Conservation (phyloP, 2,113 vertebrate genomes). For the Alaudala cheleensis region DNA sequence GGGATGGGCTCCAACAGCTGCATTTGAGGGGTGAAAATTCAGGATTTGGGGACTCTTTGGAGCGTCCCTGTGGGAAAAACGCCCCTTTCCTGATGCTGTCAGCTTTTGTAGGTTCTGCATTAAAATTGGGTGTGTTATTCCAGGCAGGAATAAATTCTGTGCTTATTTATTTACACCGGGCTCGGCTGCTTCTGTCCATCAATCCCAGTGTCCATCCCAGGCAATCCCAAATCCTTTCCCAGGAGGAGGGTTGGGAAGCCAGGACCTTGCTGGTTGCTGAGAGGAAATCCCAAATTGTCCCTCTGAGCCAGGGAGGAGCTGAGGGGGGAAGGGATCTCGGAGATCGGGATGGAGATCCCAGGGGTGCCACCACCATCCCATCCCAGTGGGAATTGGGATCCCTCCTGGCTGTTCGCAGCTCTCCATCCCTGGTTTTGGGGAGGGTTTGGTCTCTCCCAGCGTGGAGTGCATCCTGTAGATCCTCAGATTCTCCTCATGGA, state of each 20-base stretch:
- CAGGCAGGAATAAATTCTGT: neutral
- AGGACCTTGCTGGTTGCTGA: neutral
- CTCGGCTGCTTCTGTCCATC: neutral
- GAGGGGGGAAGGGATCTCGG: neutral
- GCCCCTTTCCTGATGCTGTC: fast-evolving
- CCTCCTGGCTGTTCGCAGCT: neutral
- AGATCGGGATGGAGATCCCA: neutral
- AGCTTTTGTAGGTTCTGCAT: fast-evolving
- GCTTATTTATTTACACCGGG: neutral
- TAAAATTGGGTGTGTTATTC: fast-evolving
- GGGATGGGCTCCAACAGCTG: fast-evolving
- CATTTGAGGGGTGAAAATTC: neutral
- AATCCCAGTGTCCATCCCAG: neutral
- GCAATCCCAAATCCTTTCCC: neutral
- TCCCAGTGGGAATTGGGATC: neutral
- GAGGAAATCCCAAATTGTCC: neutral
- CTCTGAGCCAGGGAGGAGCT: fast-evolving
- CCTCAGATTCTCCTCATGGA: neutral
- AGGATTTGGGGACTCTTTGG: neutral
- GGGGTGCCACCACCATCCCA: fast-evolving
- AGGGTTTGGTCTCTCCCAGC: neutral
- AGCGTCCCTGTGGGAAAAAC: neutral
- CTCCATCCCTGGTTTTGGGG: neutral
- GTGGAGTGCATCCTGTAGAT: fast-evolving
- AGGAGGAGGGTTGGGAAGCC: neutral